A percentile compares a stretch with the other conserved stretches of the same genome.
phyloP scores from a whole-genome alignment of 2,113 vertebrate genomes.

The Phalacrocorax brasilianus region DNA sequence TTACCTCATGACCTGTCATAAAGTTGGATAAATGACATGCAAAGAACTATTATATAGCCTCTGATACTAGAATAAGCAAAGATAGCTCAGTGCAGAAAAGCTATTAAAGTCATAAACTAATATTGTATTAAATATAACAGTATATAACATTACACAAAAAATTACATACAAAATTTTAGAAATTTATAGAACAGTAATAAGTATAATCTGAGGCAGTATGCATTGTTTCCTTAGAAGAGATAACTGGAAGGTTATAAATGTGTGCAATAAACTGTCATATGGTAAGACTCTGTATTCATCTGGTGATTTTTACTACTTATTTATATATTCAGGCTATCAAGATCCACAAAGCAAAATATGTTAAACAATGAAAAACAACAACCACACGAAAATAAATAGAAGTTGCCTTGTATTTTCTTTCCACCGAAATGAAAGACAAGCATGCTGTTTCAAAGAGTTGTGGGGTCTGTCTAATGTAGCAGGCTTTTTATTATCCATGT shows the following conservation, averaged over 20 bases:
- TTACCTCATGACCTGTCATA: constrained; percentile 1
- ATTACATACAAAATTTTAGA: neutral
- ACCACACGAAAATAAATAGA: neutral
- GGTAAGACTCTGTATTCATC: neutral
- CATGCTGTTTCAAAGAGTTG: neutral
- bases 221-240: neutral
- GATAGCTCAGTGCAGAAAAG: neutral
- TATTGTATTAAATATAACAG: neutral
- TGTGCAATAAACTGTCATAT: neutral
- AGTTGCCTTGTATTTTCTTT: neutral
- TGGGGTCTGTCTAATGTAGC: neutral
- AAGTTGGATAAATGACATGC: neutral
- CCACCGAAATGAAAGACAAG: neutral
- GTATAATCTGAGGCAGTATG: neutral
- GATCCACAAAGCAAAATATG: neutral
- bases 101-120: neutral
- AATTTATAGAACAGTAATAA: neutral
- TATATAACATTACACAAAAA: neutral
- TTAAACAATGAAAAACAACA: neutral
- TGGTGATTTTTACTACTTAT: neutral
- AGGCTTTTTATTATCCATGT: neutral
- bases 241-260: neutral
- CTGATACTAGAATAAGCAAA: constrained; percentile 26
- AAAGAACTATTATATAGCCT: neutral
- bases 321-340: neutral